Percentiles rank a stretch among this genome's conserved stretches.
These are phyloP conservation scores for Pteromalus puparum DNA, from an alignment of 1,140 invertebrate genomes.

Conservation along the genomic window DNA sequence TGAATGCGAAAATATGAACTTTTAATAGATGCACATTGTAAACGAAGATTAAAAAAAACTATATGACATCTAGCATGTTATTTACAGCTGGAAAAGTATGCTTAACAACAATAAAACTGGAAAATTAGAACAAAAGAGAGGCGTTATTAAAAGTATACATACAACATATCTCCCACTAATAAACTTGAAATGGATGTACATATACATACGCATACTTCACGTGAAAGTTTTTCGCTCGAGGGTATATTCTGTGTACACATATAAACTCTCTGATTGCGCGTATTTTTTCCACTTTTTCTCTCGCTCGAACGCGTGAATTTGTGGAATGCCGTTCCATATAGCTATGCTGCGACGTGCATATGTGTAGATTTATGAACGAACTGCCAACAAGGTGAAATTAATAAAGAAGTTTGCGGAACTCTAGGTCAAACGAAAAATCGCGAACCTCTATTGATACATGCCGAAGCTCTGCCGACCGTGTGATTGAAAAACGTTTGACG, in stretches of 20 bases:
- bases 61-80: too few relatives aligned
- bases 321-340: background rate
- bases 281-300: background rate
- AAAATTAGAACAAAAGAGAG: too few relatives aligned
- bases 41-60: too few relatives aligned
- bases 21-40: too few relatives aligned
- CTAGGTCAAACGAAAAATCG: background rate
- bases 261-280: background rate
- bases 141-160: too few relatives aligned
- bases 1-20: too few relatives aligned
- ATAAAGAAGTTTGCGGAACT: background rate
- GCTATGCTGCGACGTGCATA: too few relatives aligned
- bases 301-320: background rate
- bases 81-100: too few relatives aligned
- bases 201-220: background rate
- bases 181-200: too few relatives aligned
- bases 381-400: background rate
- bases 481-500: background rate
- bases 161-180: too few relatives aligned
- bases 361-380: background rate
- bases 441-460: background rate
- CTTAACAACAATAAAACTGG: too few relatives aligned
- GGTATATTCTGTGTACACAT: too few relatives aligned
- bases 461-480: background rate
- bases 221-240: background rate